These are phyloP conservation scores for Noctua janthina DNA, from an alignment of 2,888 invertebrate species.

Conservation along the genomic window DNA sequence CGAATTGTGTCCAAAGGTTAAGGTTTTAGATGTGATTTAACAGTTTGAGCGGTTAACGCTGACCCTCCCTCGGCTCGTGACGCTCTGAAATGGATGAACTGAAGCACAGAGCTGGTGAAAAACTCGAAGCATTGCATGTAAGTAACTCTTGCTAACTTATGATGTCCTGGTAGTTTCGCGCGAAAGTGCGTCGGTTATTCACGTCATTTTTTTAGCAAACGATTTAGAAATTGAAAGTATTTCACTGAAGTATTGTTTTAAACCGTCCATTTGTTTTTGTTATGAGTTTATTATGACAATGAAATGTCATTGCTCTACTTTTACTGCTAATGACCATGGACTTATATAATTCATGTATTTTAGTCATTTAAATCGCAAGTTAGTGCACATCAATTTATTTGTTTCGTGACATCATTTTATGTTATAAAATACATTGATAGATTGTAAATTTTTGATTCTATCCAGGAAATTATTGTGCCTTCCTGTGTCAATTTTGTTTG, in stretches of 20 bases:
- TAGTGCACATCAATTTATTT: not conserved
- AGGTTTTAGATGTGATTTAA: conserved; percentile 84
- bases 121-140: conserved; percentile 87
- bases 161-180: conserved; percentile 77
- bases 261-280: conserved; percentile 65
- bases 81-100: conserved; percentile 86
- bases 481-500: not conserved
- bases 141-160: conserved; percentile 76
- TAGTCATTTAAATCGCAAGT: conserved; percentile 12
- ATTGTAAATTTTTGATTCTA: not conserved
- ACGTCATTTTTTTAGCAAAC: conserved; percentile 68
- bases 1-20: conserved; percentile 88
- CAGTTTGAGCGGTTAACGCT: conserved; percentile 76
- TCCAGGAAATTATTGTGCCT: conserved; percentile 5
- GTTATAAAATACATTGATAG: not conserved
- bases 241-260: conserved; percentile 18
- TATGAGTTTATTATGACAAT: conserved; percentile 71
- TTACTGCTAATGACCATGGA: conserved; percentile 72
- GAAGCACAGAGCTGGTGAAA: conserved; percentile 86
- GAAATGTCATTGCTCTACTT: conserved; percentile 75
- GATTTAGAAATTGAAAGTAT: conserved; percentile 55
- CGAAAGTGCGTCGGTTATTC: conserved; percentile 75
- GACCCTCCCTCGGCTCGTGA: conserved; percentile 74
- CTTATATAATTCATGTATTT: conserved; percentile 79
- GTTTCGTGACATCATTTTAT: conserved; percentile 17